Evolutionary conservation across 2,113 vertebrate species (phyloP), one percentile per base, ranked within the genome.

Genomic region (Ophiodon elongatus): DNA sequence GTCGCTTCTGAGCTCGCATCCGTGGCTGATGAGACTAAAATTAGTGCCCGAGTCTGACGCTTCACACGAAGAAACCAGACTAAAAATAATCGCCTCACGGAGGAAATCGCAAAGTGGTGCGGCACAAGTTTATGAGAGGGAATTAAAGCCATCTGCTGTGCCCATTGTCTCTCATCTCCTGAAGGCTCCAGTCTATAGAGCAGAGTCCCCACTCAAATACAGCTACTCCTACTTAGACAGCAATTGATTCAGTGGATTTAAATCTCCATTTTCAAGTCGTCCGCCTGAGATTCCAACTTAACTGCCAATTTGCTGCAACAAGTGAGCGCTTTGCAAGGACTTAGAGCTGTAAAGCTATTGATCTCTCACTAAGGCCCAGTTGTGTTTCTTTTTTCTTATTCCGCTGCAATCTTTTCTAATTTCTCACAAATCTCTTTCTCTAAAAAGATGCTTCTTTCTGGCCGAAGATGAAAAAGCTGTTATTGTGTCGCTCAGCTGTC

Each of bases 21-120:
- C 23, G 73, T 19, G 39, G 35, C 72, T 78, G 84, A 84, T 83
- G 86, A 78, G 84, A 86, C 76, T 15, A 57, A 83, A 92, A 90
- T 45, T 83, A 83, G 78, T 27, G 13, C 29, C 74, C 0, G 31
- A 73, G 71, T 50, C 82, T 57, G 54, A 85, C 72, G 25, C 84
- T 10, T 73, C 29, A 15, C 43, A 1, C 25, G 73, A 68, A 33
- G 79, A 84, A 45, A 75, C 35, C 33, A 59, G 39, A 25, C 76
- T 70, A 68, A 85, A 84, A 87, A 81, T 76, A 88, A 64, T 59
- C 43, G 9, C 60, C 29, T 76, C 1, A 45, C 33, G 31, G 71
- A 76, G 66, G 19, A 68, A 78, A 75, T 57, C n/a, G 25, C 21
- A 75, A 23, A 75, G 60, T 39, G 25, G 15, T 31, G 19, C 0